These are phyloP conservation scores for Eunapius fragilis DNA, from an alignment of 37 sponge, comb jelly and placozoan species.

Conservation along the genomic window DNA sequence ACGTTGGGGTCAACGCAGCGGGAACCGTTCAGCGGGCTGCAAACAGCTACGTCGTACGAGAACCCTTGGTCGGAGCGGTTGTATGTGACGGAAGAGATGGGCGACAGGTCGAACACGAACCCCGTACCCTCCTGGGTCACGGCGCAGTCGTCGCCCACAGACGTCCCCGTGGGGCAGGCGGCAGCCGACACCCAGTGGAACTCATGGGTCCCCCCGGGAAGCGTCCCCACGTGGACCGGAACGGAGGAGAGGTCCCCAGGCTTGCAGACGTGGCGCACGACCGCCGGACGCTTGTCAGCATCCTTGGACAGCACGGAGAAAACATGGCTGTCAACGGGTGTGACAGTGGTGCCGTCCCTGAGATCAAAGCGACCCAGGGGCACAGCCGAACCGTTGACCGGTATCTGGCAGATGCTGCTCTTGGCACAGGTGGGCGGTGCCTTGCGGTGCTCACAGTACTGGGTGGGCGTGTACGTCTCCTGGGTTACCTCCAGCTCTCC, in stretches of 20 bases:
- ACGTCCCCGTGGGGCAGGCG: conserved; percentile 53
- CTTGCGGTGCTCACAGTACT: conserved; percentile 42
- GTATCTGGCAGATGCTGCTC: conserved; percentile 58
- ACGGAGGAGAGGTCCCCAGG: conserved; percentile 39
- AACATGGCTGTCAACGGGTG: conserved; percentile 11
- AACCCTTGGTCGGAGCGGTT: conserved; percentile 6
- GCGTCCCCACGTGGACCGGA: conserved; percentile 39
- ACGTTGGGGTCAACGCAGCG: background rate
- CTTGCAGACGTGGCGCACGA: conserved; percentile 69
- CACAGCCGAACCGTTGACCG: conserved; percentile 11
- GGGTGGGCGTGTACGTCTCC: background rate
- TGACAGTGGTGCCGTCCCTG: background rate
- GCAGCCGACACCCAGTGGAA: conserved; percentile 74
- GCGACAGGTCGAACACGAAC: conserved; percentile 52
- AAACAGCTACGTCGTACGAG: conserved; percentile 51
- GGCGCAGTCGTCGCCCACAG: conserved; percentile 40
- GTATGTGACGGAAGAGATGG: conserved; percentile 20
- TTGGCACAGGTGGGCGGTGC: conserved; percentile 48
- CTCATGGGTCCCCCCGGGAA: conserved; percentile 16
- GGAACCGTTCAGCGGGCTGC: conserved; percentile 16
- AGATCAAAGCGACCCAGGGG: conserved; percentile 56
- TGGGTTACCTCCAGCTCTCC: conserved; percentile 45
- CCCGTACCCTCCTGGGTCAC: conserved; percentile 44
- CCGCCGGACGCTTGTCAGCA: background rate
- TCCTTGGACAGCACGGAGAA: conserved; percentile 27